These are phyloP conservation scores for Vicugna pacos DNA, from an alignment of 2,113 vertebrate genomes.

Conservation along the genomic window DNA sequence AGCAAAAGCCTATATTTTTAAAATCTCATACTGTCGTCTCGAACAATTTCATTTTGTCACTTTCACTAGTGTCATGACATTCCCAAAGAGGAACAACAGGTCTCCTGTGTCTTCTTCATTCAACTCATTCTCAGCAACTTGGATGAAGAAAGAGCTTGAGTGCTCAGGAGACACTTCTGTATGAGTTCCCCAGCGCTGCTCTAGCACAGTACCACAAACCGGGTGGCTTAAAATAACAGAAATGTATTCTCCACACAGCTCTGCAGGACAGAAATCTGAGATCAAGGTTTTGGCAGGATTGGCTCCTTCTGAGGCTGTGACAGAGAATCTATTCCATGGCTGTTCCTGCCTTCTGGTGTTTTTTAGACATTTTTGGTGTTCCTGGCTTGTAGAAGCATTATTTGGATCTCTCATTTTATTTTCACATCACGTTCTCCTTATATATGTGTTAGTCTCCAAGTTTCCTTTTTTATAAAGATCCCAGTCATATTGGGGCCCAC, in stretches of 20 bases:
- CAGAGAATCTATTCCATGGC: not conserved
- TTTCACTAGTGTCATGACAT: not conserved
- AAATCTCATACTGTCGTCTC: not conserved
- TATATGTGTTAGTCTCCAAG: no score
- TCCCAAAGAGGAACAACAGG: not conserved
- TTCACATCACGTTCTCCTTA: not conserved
- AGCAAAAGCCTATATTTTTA: not conserved
- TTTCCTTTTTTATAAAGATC: not conserved
- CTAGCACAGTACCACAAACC: not conserved
- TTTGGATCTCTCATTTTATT: no score
- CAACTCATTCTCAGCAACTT: not conserved
- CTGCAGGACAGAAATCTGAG: not conserved
- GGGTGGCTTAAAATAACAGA: not conserved
- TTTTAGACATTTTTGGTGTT: not conserved
- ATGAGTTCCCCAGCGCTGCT: not conserved
- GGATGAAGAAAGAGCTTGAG: not conserved
- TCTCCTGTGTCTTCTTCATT: not conserved
- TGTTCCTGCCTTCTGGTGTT: not conserved
- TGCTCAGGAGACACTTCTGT: not conserved
- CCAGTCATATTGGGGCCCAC: not conserved
- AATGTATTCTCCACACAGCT: not conserved
- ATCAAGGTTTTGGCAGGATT: not conserved
- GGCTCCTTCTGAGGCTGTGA: not conserved
- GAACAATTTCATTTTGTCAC: not conserved
- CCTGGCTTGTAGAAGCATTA: rapidly evolving